Conservation (phyloP, 2,888 invertebrate species). For the Protodeltote pygarga region DNA sequence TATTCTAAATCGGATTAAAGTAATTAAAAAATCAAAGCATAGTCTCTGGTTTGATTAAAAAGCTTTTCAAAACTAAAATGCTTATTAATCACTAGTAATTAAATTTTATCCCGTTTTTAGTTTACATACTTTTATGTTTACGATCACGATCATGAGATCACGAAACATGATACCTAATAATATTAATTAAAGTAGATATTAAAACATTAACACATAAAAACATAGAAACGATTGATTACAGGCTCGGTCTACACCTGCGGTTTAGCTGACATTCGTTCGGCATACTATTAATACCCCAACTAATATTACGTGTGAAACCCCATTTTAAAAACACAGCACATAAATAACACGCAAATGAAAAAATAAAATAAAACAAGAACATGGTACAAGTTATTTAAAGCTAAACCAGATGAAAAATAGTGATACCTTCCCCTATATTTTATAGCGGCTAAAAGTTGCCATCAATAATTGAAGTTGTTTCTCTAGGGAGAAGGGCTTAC, state of each 20-base stretch:
- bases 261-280: conserved; percentile 25
- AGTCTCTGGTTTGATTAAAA: too few species aligned
- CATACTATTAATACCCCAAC: conserved; percentile 30
- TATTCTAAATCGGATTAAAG: too few species aligned
- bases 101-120: too few species aligned
- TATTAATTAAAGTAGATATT: conserved; percentile 27
- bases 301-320: conserved; percentile 34
- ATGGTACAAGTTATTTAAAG: conserved; percentile 71
- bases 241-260: conserved; percentile 31
- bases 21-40: too few species aligned
- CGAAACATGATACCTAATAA: conserved; percentile 7
- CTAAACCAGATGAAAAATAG: conserved; percentile 78
- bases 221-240: conserved; percentile 30
- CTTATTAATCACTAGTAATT: too few species aligned
- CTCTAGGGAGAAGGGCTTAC: conserved; percentile 76
- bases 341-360: conserved; percentile 33
- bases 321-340: conserved; percentile 34
- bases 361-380: conserved; percentile 40
- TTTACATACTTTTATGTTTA: too few species aligned
- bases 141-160: too few species aligned
- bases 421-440: conserved; percentile 76
- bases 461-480: conserved; percentile 85
- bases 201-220: conserved; percentile 39
- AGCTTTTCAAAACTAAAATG: too few species aligned
- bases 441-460: conserved; percentile 82